Percentiles rank a stretch among this genome's conserved stretches.
Evolutionary conservation across 2,113 vertebrate genomes (phyloP).

Genomic region (Ptyas mucosa): DNA sequence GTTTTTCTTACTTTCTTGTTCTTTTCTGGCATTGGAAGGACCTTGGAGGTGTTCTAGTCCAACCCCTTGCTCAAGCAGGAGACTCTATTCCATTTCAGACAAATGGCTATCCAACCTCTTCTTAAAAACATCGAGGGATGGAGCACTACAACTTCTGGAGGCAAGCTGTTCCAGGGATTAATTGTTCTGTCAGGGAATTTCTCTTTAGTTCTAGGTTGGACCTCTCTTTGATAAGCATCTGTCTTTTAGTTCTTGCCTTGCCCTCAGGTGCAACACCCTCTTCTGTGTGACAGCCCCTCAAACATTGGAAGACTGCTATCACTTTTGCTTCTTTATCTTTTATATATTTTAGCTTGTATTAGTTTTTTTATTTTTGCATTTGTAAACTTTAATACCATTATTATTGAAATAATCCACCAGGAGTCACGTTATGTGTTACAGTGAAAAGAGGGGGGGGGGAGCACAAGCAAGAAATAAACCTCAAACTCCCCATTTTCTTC

Average conservation of each 20-base stretch:
- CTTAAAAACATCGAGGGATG: not conserved
- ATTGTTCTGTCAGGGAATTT: not conserved
- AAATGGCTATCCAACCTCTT: not conserved
- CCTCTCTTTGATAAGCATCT: not conserved
- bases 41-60: too few species aligned
- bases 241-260: not conserved
- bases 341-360: not conserved
- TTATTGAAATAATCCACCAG: not conserved
- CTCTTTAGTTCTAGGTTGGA: not conserved
- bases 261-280: not conserved
- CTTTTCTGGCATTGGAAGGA: not conserved
- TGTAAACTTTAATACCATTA: not conserved
- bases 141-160: not conserved
- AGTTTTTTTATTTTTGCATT: not conserved
- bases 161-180: not conserved
- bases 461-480: not conserved
- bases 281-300: not conserved
- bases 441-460: not conserved
- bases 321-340: not conserved
- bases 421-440: accelerated
- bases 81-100: not conserved
- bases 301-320: not conserved
- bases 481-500: accelerated
- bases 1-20: not conserved
- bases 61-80: not conserved